Conservation (phyloP, 2,113 vertebrate species). For the Collichthys lucidus region DNA sequence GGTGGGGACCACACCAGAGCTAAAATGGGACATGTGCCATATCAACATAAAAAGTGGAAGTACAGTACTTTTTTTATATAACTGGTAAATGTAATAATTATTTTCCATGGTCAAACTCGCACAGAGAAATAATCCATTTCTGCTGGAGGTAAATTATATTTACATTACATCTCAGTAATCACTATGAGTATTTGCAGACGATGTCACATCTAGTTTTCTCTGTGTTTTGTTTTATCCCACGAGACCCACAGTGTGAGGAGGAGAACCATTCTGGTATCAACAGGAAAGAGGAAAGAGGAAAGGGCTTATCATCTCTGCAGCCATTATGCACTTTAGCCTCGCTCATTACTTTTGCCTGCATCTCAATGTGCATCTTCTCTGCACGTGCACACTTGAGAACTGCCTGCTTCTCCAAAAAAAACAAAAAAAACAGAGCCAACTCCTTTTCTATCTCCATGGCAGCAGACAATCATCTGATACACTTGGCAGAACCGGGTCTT, state of each 20-base stretch:
- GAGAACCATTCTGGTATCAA: conserved; percentile 51
- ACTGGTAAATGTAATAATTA: not conserved
- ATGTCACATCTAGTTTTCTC: conserved; percentile 22
- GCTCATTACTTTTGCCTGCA: conserved; percentile 34
- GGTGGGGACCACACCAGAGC: not conserved
- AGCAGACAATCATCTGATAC: conserved; percentile 67
- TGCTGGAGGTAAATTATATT: conserved; percentile 32
- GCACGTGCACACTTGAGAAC: conserved; percentile 58
- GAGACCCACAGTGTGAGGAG: conserved; percentile 4
- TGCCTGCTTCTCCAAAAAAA: conserved; percentile 19
- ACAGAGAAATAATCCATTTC: not conserved
- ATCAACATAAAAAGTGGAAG: not conserved
- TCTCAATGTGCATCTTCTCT: conserved; percentile 31
- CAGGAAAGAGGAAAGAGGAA: conserved; percentile 69
- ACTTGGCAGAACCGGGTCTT: conserved; percentile 43
- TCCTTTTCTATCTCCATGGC: conserved; percentile 54
- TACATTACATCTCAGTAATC: conserved; percentile 1
- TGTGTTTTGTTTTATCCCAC: conserved; percentile 20
- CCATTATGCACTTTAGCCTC: conserved; percentile 49
- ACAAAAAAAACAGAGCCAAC: conserved; percentile 21
- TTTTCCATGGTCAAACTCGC: not conserved
- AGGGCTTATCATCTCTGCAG: conserved; percentile 52
- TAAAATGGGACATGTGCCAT: not conserved
- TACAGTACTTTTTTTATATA: not conserved
- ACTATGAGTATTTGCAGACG: conserved; percentile 25